Percentiles rank a stretch among this genome's conserved stretches.
Conservation (phyloP, 1,140 invertebrate species). For the Cataglyphis hispanica region DNA sequence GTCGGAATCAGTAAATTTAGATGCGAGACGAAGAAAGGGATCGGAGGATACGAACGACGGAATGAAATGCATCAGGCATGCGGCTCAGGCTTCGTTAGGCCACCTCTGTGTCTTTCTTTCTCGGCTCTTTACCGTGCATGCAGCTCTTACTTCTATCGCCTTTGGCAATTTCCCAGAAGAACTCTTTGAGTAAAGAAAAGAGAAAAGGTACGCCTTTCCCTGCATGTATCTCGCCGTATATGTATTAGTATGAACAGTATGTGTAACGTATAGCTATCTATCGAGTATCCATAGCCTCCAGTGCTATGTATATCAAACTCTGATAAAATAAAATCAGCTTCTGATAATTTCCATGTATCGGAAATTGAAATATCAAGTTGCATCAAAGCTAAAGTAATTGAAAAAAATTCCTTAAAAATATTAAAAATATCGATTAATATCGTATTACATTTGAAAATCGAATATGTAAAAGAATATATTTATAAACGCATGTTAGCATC, state of each 20-base stretch:
- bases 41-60: constrained; percentile 35
- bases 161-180: constrained; percentile 67
- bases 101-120: constrained; percentile 53
- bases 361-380: not conserved
- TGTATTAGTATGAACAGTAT: constrained; percentile 19
- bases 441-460: not conserved
- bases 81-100: constrained; percentile 74
- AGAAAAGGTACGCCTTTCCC: constrained; percentile 38
- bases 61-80: constrained; percentile 68
- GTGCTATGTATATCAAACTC: not conserved
- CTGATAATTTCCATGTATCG: not conserved
- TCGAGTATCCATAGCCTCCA: not conserved
- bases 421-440: too few relatives aligned
- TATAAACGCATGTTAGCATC: too few relatives aligned
- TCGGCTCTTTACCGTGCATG: constrained; percentile 16
- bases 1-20: constrained; percentile 54
- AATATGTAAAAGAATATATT: too few relatives aligned
- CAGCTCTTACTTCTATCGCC: constrained; percentile 53
- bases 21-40: not conserved
- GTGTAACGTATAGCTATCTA: not conserved
- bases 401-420: too few relatives aligned
- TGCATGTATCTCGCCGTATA: constrained; percentile 3
- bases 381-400: too few relatives aligned
- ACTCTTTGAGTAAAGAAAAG: constrained; percentile 60
- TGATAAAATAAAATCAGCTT: not conserved